Base-by-base conservation (phyloP, 2,888 invertebrate species). In the Dolichomitus sp. region DNA sequence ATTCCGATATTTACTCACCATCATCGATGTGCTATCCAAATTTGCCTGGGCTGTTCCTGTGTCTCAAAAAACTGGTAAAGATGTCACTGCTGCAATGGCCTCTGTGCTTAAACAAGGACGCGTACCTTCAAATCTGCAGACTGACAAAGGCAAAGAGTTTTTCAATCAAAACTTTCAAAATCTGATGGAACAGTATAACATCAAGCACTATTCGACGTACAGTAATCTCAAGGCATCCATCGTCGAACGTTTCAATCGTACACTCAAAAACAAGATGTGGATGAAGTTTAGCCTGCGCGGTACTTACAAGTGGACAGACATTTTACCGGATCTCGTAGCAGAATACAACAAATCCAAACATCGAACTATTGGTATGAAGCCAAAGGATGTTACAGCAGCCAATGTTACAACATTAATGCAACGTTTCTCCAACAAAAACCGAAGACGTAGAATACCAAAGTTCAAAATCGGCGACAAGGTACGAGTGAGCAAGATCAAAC, bases 11-110 rank as follows among this genome's bases (percentile, higher is more conserved):
- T 83, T 94, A 50, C 84, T 94, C 74, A 89, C 90, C 11, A 87
- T 92, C 11, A 94, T 93, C 68, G 80, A 85, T 30, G 52, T 70
- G 14, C 92, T 93, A 87, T 93, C 92, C 4, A 94, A 94, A 87
- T 94, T 86, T 88, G 89, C 91, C 6, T 94, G 92, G 91, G 89
- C 89, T 40, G 69, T 86, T 40, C 91, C 93, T 1, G 50, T 93
- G 12, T 92, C 92, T 87, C 86, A 81, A 9, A 93, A 93, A 88
- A 87, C 78, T 69, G 91, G 80, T 23, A 70, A 81, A 57, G 89
- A 91, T 76, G 89, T 92, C 9, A 83, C 85, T 7, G 59, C 66
- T 9, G 88, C 88, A 7, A 89, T 87, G 85, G 69, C 83, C 54
- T 83, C 83, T n/a, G 69, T 87, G 11, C 30, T 85, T 5, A 37